These are phyloP conservation scores for Melozone crissalis DNA, from an alignment of 2,113 vertebrate genomes.

Conservation along the genomic window DNA sequence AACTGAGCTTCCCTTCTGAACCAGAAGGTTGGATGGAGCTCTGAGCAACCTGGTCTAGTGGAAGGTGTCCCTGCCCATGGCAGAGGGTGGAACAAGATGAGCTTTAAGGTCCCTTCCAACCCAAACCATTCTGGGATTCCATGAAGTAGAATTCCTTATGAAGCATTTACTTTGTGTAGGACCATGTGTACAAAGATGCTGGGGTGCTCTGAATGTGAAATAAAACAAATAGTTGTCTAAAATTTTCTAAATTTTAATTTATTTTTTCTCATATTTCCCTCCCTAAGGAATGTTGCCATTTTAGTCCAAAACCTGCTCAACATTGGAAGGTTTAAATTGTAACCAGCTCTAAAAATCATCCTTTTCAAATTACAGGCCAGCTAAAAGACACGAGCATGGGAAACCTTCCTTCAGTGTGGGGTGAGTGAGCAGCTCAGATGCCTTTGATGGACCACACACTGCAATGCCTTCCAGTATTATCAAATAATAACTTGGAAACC, in stretches of 20 bases:
- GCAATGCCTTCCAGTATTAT: constrained; percentile 5
- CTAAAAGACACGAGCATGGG: not conserved
- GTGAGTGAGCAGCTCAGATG: not conserved
- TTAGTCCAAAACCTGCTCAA: not conserved
- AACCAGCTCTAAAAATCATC: constrained; percentile 31
- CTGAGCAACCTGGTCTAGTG: not conserved
- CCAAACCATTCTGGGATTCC: not conserved
- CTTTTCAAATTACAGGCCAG: constrained; percentile 8
- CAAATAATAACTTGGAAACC: constrained; percentile 4
- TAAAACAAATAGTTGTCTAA: not conserved
- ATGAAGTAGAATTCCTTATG: not conserved
- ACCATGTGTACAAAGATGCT: accelerated
- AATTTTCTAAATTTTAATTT: not conserved
- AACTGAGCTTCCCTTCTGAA: not conserved
- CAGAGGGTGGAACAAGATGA: not conserved
- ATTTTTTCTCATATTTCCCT: not conserved
- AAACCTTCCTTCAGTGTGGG: not conserved
- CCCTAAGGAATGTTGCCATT: not conserved
- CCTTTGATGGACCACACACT: constrained; percentile 50
- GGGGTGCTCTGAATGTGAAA: not conserved
- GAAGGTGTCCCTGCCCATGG: not conserved
- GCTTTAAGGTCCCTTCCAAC: not conserved
- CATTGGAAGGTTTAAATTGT: not conserved
- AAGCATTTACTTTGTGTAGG: not conserved
- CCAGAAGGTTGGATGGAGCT: not conserved